Evolutionary conservation across 2,113 vertebrate genomes (phyloP), one percentile per base, ranked within the genome.

Genomic region (Leptosomus discolor): DNA sequence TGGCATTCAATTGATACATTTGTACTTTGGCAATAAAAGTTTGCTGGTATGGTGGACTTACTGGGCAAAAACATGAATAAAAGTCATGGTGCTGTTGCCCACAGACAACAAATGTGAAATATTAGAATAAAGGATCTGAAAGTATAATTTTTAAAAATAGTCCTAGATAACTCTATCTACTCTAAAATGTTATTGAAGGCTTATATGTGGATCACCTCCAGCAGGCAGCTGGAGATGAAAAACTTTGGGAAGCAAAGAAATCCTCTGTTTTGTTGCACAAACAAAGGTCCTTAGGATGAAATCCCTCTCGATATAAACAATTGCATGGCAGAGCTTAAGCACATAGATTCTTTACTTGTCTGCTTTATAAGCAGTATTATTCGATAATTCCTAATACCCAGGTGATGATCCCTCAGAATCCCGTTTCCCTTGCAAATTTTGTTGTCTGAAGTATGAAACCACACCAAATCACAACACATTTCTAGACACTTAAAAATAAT

Each of bases 111-210:
- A 60, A 57, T 26, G 13, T 43, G 32, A 32, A 71, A 26, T 43
- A 45, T 4, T 0, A 77, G 85, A 60, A 2, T 30, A 80, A 89
- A 65, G 24, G 3, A 70, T 32, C 22, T 65, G 20, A 61, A 78
- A 56, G 8, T 29, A 5, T 48, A 51, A 20, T 63, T 78, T 54
- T 16, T 0, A 12, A 69, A 68, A 30, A n/a, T 27, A 48, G 39
- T 64, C 8, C 7, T 24, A 46, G 4, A 4, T 39, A n/a, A 76
- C 3, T 2, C 0, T 84, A 27, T 51, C 15, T 43, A 7, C 8
- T 86, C 5, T 34, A 70, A 74, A 81, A 65, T 11, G 4, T 26
- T 70, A 13, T 29, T 51, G 37, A 56, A 67, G n/a, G 15, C 5
- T 68, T 63, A 15, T 16, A 36, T 12, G 39, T 29, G 50, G 21